Evolutionary conservation across 2,888 invertebrate genomes (phyloP), one percentile per base, ranked within the genome.

Genomic region (Pyrrhia umbra): DNA sequence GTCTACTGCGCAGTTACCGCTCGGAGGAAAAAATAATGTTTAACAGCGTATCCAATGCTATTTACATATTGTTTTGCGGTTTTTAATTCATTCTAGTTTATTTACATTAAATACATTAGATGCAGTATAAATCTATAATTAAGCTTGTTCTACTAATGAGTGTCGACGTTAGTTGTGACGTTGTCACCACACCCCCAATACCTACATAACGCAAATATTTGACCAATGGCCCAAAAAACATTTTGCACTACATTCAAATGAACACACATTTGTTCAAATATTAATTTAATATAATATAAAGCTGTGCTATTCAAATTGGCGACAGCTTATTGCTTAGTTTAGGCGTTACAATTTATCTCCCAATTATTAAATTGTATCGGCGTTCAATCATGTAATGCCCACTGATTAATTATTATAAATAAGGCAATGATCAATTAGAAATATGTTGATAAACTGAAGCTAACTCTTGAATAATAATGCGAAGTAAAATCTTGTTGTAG

Each of bases 1-100:
- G 68, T 62, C 63, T 62, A 83, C 81, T 87, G 77, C 87, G 87
- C 85, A 88, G 85, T 87, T 77, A 59, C 45, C 45, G 40, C 57
- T 64, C 72, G 46, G 65, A 83, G 82, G 82, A 82, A 85, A 83
- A 79, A 82, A 75, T 77, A 72, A 25, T 55, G 43, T 67, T 70
- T 46, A 64, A 71, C 54, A 59, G 76, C 69, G 68, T 78, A 73
- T 68, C 60, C 64, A 65, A 68, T 64, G 57, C 49, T 47, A 72
- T 75, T 75, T 75, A 72, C 52, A 65, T 59, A 51, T 54, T 75
- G 49, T 64, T 50, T 60, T 64, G 74, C 56, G 66, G 60, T 66
- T 56, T 64, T 52, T 45, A 49, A 71, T 68, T 50, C 10, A 68
- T 65, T 64, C 49, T 57, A 15, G 23, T 23, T 23, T 49, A 57